Conservation (phyloP, 2,113 vertebrate species). For the Limnothrissa miodon region DNA sequence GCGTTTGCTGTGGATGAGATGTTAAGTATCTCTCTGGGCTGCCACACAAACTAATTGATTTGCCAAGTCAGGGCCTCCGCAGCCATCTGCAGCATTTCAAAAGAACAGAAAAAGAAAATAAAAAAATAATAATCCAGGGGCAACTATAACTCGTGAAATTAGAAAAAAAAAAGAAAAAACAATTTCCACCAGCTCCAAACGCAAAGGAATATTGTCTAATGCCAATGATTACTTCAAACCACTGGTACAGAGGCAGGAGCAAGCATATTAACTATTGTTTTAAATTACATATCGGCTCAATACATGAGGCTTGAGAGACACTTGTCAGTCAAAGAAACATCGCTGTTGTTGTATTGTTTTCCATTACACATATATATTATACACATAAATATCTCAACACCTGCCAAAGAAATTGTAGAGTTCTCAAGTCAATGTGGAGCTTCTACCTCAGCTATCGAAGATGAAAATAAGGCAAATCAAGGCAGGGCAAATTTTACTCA, state of each 20-base stretch:
- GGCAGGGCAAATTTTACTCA: too few species aligned
- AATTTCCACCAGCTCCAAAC: not conserved
- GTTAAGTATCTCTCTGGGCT: constrained; percentile 17
- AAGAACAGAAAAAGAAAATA: not conserved
- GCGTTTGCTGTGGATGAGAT: not conserved
- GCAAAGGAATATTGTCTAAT: not conserved
- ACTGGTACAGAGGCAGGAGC: not conserved
- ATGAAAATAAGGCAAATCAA: too few species aligned
- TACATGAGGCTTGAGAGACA: too few species aligned
- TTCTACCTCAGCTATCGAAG: too few species aligned
- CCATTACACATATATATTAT: not conserved
- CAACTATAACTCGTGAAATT: not conserved
- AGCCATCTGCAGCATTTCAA: constrained; percentile 1
- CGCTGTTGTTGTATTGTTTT: too few species aligned
- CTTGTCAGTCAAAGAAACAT: too few species aligned
- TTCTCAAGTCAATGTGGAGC: too few species aligned
- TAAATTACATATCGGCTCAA: too few species aligned
- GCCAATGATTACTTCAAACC: not conserved
- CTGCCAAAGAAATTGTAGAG: not conserved
- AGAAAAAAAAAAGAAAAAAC: not conserved
- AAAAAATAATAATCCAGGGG: too few species aligned
- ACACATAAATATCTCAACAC: not conserved
- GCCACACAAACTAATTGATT: constrained; percentile 12
- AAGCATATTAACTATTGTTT: not conserved
- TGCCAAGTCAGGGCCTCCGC: not conserved